Percentiles rank a stretch among this genome's conserved stretches.
phyloP scores from a whole-genome alignment of 2,888 invertebrate genomes.

The Pyrrhosoma nymphula region DNA sequence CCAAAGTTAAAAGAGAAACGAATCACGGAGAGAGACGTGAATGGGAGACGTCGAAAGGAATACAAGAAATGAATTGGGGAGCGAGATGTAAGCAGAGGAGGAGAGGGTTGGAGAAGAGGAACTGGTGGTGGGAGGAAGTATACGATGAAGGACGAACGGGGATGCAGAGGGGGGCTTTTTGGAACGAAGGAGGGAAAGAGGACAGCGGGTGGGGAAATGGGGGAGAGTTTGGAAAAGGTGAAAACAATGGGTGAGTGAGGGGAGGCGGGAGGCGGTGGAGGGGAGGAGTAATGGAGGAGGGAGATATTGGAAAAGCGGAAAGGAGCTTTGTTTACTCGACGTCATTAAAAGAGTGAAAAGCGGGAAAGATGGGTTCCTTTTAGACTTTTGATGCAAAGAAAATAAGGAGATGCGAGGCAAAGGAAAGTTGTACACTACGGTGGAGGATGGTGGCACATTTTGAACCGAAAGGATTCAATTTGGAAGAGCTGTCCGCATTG shows the following conservation, averaged over 20 bases:
- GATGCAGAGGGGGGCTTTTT: not conserved
- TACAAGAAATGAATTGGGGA: not conserved
- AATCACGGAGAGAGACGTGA: not conserved
- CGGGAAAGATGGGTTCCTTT: not conserved
- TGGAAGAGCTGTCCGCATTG: not conserved
- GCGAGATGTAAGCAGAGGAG: not conserved
- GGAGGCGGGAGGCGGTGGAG: not conserved
- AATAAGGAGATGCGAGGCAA: conserved; percentile 16
- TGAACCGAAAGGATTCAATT: conserved; percentile 4
- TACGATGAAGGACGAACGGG: not conserved
- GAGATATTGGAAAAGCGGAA: conserved; percentile 43
- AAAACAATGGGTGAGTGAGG: not conserved
- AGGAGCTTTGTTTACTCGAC: conserved; percentile 39
- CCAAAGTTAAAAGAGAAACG: too few species aligned
- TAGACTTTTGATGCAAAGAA: not conserved
- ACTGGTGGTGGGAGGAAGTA: not conserved
- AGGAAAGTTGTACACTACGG: not conserved
- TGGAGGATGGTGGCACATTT: not conserved
- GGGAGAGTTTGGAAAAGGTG: not conserved
- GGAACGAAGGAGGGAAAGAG: not conserved
- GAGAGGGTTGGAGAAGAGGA: not conserved
- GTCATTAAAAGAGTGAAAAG: conserved; percentile 47
- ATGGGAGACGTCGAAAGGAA: not conserved
- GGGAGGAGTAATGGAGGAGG: not conserved
- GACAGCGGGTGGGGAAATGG: not conserved